A percentile compares a stretch with the other conserved stretches of the same genome.
These are phyloP conservation scores for Diachrysia chrysitis DNA, from an alignment of 2,888 invertebrate genomes.

Conservation along the genomic window DNA sequence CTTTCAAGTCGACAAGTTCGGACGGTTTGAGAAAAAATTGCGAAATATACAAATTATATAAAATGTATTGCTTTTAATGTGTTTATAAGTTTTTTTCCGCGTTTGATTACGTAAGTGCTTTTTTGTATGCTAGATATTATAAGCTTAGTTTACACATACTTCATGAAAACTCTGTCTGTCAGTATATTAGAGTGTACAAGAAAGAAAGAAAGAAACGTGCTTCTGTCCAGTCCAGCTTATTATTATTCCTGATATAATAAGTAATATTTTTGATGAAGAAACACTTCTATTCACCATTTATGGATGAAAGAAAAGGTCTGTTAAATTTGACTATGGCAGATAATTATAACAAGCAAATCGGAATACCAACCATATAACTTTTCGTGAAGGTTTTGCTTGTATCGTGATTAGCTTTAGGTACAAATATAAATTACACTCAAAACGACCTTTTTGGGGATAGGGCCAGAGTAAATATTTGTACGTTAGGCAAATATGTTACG, in stretches of 20 bases:
- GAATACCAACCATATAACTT: neutral
- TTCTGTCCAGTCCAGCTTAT: no score
- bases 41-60: slow-evolving; percentile 63
- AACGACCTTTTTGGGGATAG: neutral
- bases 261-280: no score
- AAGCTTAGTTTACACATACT: no score
- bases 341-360: no score
- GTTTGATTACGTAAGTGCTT: neutral
- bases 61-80: slow-evolving; percentile 6
- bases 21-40: slow-evolving; percentile 67
- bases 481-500: neutral
- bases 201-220: no score
- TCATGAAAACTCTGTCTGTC: no score
- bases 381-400: neutral
- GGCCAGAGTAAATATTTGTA: neutral
- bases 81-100: neutral
- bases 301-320: no score
- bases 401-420: neutral
- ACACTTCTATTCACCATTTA: no score
- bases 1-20: slow-evolving; percentile 74
- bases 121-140: neutral
- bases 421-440: neutral
- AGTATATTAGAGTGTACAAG: no score
- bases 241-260: no score
- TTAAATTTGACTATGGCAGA: no score